Percentiles rank a stretch among this genome's conserved stretches.
These are phyloP conservation scores for human (Homo sapiens) DNA, from an alignment of 2,113 vertebrate species.

Conservation along the genomic window GRCh38 chr5:51733001-51733500, in stretches of 20 bases:
- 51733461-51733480: neutral
- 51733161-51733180: neutral
- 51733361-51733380: neutral
- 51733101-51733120: neutral
- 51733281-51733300: neutral
- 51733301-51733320: neutral
- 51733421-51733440: neutral
- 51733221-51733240: neutral
- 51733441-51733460: neutral
- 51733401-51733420: neutral
- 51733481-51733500: neutral
- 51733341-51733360: neutral
- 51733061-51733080: neutral
- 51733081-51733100: neutral
- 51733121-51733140: neutral
- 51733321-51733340: neutral
- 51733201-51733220: neutral
- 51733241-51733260: neutral
- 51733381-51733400: neutral
- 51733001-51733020: neutral
- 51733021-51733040: neutral
- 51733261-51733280: neutral
- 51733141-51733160: neutral
- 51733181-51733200: neutral
- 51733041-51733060: neutral